These are phyloP conservation scores for Acrobasis consociella DNA, from an alignment of 2,888 invertebrate species.

Conservation along the genomic window DNA sequence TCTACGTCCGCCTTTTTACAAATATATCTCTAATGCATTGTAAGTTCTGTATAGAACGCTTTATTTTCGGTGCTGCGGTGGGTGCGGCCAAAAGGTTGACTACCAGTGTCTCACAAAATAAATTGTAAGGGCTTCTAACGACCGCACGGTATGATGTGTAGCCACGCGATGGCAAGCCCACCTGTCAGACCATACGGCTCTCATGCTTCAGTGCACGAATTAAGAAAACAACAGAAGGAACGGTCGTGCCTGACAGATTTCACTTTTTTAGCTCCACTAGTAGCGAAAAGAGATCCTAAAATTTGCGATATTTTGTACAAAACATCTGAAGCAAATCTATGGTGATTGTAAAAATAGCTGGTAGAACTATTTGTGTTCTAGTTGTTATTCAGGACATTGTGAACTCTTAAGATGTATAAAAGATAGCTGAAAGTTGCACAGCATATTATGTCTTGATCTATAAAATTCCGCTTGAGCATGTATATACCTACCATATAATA, in stretches of 20 bases:
- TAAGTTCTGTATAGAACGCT: neutral
- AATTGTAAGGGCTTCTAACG: slow-evolving; percentile 45
- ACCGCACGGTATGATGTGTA: slow-evolving; percentile 39
- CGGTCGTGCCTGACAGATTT: neutral
- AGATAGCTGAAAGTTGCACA: too few species aligned
- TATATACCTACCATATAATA: too few species aligned
- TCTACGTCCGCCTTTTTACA: too few species aligned
- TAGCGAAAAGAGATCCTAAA: too few species aligned
- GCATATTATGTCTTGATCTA: too few species aligned
- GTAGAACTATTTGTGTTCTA: too few species aligned
- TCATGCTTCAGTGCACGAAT: slow-evolving; percentile 30
- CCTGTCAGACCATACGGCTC: slow-evolving; percentile 45
- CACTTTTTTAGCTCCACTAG: neutral
- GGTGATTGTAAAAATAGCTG: too few species aligned
- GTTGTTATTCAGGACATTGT: too few species aligned
- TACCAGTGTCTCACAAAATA: slow-evolving; percentile 25
- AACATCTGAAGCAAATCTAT: too few species aligned
- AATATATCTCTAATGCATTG: neutral
- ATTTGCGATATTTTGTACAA: too few species aligned
- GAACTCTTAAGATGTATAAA: too few species aligned
- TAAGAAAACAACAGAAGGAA: neutral
- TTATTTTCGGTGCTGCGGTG: neutral
- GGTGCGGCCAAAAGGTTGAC: slow-evolving; percentile 4
- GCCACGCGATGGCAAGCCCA: slow-evolving; percentile 53
- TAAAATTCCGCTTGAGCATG: too few species aligned